Percentiles rank a stretch among this genome's conserved stretches.
These are phyloP conservation scores for Metaphire vulgaris DNA, from an alignment of 1,140 invertebrate species.

Conservation along the genomic window DNA sequence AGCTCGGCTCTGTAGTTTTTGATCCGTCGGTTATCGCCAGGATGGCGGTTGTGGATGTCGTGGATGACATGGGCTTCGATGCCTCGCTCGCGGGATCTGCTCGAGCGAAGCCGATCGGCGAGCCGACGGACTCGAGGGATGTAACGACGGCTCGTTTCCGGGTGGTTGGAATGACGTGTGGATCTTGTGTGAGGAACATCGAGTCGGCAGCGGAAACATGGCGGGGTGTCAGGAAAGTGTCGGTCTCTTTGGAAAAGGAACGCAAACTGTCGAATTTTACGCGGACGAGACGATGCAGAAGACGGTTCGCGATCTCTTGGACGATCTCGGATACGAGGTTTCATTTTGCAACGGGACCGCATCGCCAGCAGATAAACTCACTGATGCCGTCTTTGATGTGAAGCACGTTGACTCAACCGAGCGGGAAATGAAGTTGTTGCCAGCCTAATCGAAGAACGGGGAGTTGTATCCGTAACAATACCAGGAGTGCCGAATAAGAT, in stretches of 20 bases:
- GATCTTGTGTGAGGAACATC: slow-evolving; percentile 72
- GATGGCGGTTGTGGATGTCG: slow-evolving; percentile 37
- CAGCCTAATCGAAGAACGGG: background rate
- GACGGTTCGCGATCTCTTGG: background rate
- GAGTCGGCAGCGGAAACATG: slow-evolving; percentile 59
- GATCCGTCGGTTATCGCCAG: slow-evolving; percentile 34
- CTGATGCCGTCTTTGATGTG: background rate
- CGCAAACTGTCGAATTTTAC: background rate
- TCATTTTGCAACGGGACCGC: background rate
- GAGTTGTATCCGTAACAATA: background rate
- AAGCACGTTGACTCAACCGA: background rate
- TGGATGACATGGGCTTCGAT: slow-evolving; percentile 44
- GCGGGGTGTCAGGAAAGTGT: slow-evolving; percentile 59
- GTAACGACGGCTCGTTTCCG: background rate
- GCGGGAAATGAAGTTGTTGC: background rate
- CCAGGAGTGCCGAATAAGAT: background rate
- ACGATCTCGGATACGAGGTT: background rate
- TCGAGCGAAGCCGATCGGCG: background rate
- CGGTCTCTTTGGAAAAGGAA: slow-evolving; percentile 53
- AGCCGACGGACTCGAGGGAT: background rate
- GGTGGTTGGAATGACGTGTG: slow-evolving; percentile 74
- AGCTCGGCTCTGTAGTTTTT: slow-evolving; percentile 40
- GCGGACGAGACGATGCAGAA: background rate
- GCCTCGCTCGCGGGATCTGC: slow-evolving; percentile 6
- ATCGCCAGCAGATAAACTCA: background rate